Conservation (phyloP, 2,113 vertebrate genomes). For the Oceanites oceanicus region DNA sequence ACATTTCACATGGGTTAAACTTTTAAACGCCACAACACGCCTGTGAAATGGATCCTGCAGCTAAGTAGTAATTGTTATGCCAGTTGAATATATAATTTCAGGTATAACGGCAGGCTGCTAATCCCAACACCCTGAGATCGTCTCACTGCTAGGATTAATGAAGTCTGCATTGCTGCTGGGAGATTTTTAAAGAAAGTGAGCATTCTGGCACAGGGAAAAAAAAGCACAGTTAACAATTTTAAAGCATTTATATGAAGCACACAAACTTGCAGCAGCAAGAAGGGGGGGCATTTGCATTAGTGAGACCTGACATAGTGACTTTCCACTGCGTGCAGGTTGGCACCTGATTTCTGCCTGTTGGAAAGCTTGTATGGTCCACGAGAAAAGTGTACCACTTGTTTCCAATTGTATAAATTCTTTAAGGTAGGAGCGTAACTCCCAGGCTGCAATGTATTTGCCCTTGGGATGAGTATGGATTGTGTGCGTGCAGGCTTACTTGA, state of each 20-base stretch:
- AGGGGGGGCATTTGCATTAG: too few species aligned
- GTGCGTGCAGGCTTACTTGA: rapidly evolving
- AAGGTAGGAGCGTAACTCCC: neutral
- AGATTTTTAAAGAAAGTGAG: neutral
- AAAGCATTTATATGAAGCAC: neutral
- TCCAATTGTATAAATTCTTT: too few species aligned
- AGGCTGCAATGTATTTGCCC: neutral
- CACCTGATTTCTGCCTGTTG: neutral
- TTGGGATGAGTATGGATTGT: neutral
- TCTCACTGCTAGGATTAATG: neutral
- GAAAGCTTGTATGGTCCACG: too few species aligned
- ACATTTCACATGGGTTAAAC: neutral
- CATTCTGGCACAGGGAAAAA: neutral
- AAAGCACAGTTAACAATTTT: neutral
- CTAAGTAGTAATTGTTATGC: neutral
- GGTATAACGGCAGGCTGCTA: neutral
- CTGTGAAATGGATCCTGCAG: neutral
- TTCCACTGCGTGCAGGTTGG: neutral
- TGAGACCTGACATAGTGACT: neutral
- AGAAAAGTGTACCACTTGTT: neutral
- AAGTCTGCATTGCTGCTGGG: neutral
- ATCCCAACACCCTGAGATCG: neutral
- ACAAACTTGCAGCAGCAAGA: neutral
- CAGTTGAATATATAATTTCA: neutral
- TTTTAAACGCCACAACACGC: rapidly evolving